These are phyloP conservation scores for Synergus gifuensis DNA, from an alignment of 2,888 invertebrate species.

Conservation along the genomic window DNA sequence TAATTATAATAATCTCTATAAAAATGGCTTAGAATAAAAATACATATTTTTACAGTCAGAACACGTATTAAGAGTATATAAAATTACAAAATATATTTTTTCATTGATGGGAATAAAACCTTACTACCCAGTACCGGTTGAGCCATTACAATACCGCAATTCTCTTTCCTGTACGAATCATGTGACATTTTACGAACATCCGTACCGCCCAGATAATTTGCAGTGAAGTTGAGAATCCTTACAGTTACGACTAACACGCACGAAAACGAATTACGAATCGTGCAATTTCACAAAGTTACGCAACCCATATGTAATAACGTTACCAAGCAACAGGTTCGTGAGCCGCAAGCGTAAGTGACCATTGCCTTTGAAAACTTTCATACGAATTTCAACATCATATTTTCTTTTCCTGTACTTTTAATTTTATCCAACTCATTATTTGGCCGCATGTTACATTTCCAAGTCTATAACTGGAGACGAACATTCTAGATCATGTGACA, in stretches of 20 bases:
- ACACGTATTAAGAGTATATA: too few relatives aligned
- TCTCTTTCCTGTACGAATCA: conserved; percentile 43
- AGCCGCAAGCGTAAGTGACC: conserved; percentile 58
- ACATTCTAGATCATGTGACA: not conserved
- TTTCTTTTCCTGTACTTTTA: not conserved
- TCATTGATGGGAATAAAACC: too few relatives aligned
- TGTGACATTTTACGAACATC: conserved; percentile 46
- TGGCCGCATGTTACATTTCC: not conserved
- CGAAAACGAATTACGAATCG: conserved; percentile 55
- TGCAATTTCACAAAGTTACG: conserved; percentile 58
- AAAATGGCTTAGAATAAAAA: too few relatives aligned
- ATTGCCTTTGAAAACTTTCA: conserved; percentile 53
- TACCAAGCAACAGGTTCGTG: conserved; percentile 60
- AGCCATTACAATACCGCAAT: not conserved
- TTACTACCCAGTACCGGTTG: not conserved
- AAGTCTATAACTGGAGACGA: not conserved
- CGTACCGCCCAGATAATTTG: conserved; percentile 44
- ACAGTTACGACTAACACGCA: conserved; percentile 55
- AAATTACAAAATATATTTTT: too few relatives aligned
- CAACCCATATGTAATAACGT: conserved; percentile 50
- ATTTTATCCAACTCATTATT: not conserved
- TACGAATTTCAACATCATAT: not conserved
- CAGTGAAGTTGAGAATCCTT: conserved; percentile 46
- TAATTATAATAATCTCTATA: too few relatives aligned
- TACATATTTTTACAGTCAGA: too few relatives aligned